Base-by-base conservation (phyloP, 2,113 vertebrate species). In the Colius striatus region DNA sequence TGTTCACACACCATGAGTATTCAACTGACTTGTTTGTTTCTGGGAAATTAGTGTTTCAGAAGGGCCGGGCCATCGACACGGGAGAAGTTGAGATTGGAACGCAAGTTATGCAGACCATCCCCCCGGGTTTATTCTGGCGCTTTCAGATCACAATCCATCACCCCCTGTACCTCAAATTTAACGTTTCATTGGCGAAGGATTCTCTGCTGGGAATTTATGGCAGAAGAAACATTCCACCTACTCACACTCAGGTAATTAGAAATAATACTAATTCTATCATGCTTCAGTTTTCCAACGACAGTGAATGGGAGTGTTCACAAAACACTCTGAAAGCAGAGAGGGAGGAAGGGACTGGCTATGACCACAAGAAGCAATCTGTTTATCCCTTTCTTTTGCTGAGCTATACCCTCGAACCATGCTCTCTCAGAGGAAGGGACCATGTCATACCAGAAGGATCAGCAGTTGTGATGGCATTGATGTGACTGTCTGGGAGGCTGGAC, bases 91-190 rank as follows among this genome's bases (percentile, higher is more conserved):
- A 99, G 95, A 97, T 99, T 43, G 99, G 99, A 47, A 98, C 98
- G 22, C 99, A 99, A 84, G 98, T 99, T 87, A 99, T 98, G 97
- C 99, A 99, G 96, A 98, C 98, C 7, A 99, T 99, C 84, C 99
- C 99, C 4, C 99, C 99, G 4, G 99, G 99, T 62, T 98, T 99
- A 27, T 99, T 99, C 97, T 99, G 99, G 99, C 98, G 99, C 95
- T 99, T 99, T 97, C 99, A 99, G 92, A 98, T 99, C 85, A 99
- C 98, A n/a, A 98, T 99, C 57, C 99, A 99, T 95, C 99, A 99
- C 96, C 99, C 99, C 0, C 89, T 99, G 96, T 99, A 99, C 97
- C 98, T 99, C 97, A 99, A 99, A 96, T 99, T 99, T 94, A 99
- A 99, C 95, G 97, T 99, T 84, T 99, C 99, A 1, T 98, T 99